Conservation (phyloP, 1,140 invertebrate species). For the Matsumurasca onukii region DNA sequence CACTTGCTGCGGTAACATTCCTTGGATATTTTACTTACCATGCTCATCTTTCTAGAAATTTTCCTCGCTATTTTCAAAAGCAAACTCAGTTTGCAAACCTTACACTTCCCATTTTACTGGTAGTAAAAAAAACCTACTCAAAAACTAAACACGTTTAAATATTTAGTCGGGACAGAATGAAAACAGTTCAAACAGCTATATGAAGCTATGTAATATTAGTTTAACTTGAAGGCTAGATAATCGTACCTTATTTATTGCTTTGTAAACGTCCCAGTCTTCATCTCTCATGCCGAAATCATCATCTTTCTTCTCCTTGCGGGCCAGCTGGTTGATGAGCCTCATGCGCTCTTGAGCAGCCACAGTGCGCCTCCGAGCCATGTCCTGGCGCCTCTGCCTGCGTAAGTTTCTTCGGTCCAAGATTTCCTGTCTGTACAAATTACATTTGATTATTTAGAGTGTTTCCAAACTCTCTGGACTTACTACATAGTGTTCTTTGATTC, state of each 20-base stretch:
- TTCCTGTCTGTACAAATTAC: constrained; percentile 54
- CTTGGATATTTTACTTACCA: no score
- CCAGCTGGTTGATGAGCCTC: constrained; percentile 88
- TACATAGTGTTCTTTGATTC: no score
- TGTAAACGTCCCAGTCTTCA: constrained; percentile 96
- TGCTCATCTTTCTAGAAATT: no score
- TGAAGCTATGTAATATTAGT: not conserved
- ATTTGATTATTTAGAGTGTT: no score
- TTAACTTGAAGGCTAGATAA: constrained; percentile 22
- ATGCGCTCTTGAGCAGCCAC: constrained; percentile 90
- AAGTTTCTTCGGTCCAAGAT: constrained; percentile 65
- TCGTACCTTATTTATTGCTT: constrained; percentile 80
- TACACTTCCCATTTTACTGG: no score
- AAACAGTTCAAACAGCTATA: not conserved
- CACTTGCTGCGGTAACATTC: no score
- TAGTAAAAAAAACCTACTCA: no score
- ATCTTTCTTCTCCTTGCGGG: constrained; percentile 81
- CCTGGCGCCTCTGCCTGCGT: constrained; percentile 76
- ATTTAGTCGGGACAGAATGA: no score
- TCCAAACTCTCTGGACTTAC: no score
- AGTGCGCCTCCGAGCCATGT: constrained; percentile 86
- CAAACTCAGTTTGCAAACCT: no score
- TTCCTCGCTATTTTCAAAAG: no score
- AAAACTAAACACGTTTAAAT: no score
- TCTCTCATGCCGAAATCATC: constrained; percentile 89